These are phyloP conservation scores for Agrypnia vestita DNA, from an alignment of 1,140 invertebrate genomes.

Conservation along the genomic window DNA sequence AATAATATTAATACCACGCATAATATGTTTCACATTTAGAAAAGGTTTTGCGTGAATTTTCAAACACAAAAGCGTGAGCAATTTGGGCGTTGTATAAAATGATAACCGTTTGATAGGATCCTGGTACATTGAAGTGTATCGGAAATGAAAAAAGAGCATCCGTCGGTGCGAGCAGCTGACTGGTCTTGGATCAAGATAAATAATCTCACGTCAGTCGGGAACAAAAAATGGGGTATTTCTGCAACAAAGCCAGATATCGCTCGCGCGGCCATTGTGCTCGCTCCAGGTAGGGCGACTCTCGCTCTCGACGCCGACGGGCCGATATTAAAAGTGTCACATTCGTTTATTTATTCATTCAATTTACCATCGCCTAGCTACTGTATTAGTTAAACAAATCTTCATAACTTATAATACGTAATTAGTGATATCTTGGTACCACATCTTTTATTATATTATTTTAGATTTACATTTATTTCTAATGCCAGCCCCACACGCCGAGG, in stretches of 20 bases:
- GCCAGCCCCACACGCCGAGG: too few relatives aligned
- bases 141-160: constrained; percentile 32
- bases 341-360: too few relatives aligned
- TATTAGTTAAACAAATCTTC: too few relatives aligned
- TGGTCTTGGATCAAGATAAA: constrained; percentile 31
- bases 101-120: constrained; percentile 15
- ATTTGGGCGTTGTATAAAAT: neutral
- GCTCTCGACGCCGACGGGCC: neutral
- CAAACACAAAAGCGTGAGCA: neutral
- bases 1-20: too few relatives aligned
- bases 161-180: constrained; percentile 27
- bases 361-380: too few relatives aligned
- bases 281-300: constrained; percentile 5
- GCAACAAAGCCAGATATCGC: constrained; percentile 27
- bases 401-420: too few relatives aligned
- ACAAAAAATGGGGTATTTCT: constrained; percentile 29
- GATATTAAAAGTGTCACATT: constrained; percentile 24
- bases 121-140: constrained; percentile 25
- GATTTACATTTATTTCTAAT: too few relatives aligned
- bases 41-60: neutral
- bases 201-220: constrained; percentile 15
- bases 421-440: too few relatives aligned
- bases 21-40: too few relatives aligned
- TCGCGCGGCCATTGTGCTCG: constrained; percentile 3
- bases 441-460: too few relatives aligned